Conservation (phyloP, 2,113 vertebrate genomes). For the Plecotus auritus region DNA sequence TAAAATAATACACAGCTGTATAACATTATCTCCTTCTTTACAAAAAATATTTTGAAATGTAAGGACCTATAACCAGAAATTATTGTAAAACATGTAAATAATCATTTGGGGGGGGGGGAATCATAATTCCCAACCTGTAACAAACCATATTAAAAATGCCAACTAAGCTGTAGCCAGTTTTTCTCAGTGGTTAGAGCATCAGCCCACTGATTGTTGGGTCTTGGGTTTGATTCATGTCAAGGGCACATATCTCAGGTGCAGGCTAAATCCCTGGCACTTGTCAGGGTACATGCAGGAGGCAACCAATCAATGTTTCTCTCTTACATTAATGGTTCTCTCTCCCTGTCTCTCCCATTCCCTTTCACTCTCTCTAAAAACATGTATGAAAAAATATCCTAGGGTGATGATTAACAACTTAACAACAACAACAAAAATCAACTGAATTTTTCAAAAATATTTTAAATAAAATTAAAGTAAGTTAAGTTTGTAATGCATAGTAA, state of each 20-base stretch:
- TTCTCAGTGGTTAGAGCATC: no score
- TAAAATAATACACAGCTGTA: not conserved
- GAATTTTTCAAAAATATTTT: not conserved
- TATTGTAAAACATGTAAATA: not conserved
- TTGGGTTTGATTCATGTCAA: no score
- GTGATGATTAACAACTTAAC: no score
- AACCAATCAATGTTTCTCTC: no score
- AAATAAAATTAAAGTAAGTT: not conserved
- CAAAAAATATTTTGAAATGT: not conserved
- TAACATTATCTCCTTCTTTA: not conserved
- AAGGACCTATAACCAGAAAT: not conserved
- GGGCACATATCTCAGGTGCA: no score
- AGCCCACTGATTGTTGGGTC: no score
- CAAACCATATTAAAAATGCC: not conserved
- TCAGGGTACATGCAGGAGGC: no score
- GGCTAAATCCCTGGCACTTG: no score
- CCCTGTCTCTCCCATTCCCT: no score
- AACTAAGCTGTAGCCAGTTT: not conserved
- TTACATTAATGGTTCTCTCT: no score
- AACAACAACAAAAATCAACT: not conserved
- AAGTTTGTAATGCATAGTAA: not conserved
- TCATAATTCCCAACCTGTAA: not conserved
- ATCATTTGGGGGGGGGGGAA: not conserved
- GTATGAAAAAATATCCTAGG: no score
- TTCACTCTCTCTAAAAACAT: no score